Evolutionary conservation across 1,140 invertebrate species (phyloP), one percentile per base, ranked within the genome.

Genomic region (Diploscapter pachys): DNA sequence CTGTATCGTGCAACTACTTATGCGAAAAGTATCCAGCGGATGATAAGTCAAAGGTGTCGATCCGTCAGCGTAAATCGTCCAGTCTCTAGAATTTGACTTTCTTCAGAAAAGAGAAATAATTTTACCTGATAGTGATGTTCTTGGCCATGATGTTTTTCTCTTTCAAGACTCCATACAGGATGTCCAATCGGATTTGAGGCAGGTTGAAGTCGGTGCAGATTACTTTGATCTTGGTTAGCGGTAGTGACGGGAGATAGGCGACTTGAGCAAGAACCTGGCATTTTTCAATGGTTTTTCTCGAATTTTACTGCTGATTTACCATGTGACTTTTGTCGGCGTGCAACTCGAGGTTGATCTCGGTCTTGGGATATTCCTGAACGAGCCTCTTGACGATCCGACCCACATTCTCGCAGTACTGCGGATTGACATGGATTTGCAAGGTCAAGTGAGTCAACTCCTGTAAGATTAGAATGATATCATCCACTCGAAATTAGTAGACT

Each of bases 121-220:
- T 31, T 31, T 31, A 31, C 66, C 76, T 76, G 53, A 78, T 68
- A 2, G 76, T 78, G 49, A 78, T 73, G 55, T 78, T 78, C 59
- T 78, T 73, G 1, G 72, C 68, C 13, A 63, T 51, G 71, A 78
- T 78, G 11, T 68, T 68, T 6, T 73, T 55, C 53, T 78, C 72
- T 53, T 56, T 59, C 64, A 71, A 63, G 5, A 75, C 65, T 4
- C 9, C 63, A 51, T 57, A 76, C 64, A 78, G 52, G 50, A 55
- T 67, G 59, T 73, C 69, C 59, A 78, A 66, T 59, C 71, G 54
- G 6, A 78, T 51, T 50, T 68, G 65, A 2, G 72, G 71, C 57
- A 59, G 65, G 56, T 78, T 68, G 49, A 78, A 70, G 49, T 75
- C 76, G 4, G 76, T 78, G 51, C 76, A 78, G 31, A 78, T 78